Conservation (phyloP, 2,797 vertebrate species). For the Oophaga sylvatica region DNA sequence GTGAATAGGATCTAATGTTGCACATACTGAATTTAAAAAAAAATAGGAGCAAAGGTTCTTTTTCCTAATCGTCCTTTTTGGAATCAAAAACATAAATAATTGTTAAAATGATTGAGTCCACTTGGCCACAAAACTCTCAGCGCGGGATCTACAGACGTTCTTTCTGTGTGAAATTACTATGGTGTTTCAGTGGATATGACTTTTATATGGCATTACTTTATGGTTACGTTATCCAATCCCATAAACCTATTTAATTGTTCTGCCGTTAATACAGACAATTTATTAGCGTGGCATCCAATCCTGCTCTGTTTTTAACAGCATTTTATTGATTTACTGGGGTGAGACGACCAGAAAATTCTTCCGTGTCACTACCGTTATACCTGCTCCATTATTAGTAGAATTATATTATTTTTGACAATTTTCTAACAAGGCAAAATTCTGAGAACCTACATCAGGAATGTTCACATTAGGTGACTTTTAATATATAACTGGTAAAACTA, state of each 20-base stretch:
- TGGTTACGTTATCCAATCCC: constrained; percentile 41
- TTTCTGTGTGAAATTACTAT: constrained; percentile 31
- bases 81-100: constrained; percentile 5
- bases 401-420: background rate
- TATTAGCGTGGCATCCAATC: constrained; percentile 32
- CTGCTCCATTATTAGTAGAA: background rate
- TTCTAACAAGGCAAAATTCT: background rate
- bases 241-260: constrained; percentile 57
- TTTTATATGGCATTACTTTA: constrained; percentile 26
- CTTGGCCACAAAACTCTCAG: background rate
- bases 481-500: no score
- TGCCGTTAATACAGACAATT: constrained; percentile 26
- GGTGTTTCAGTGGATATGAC: constrained; percentile 15
- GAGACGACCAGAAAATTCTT: background rate
- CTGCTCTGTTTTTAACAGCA: background rate
- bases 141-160: background rate
- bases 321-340: background rate
- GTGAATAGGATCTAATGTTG: no score
- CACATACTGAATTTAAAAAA: no score
- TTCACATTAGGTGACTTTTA: no score
- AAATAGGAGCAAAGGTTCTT: background rate
- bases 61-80: background rate
- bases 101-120: background rate
- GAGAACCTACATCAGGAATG: background rate
- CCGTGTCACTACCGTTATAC: background rate